Evolutionary conservation across 1,140 invertebrate species (phyloP).

Genomic region (Cydia amplana): DNA sequence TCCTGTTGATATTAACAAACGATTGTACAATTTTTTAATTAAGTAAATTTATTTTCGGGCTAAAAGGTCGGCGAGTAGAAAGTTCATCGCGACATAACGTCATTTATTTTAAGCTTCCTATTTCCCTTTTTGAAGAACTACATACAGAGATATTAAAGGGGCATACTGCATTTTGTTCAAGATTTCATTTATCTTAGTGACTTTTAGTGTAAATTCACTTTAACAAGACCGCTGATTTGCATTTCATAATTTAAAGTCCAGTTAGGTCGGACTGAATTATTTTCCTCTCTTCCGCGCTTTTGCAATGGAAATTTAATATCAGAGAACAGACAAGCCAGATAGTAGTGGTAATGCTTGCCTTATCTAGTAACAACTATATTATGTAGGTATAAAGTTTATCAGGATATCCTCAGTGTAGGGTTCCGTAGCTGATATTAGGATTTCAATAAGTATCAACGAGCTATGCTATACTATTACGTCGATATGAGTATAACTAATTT

Average conservation of each 20-base stretch:
- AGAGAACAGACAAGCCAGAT: conserved; percentile 4
- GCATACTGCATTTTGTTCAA: not conserved
- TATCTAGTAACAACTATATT: not conserved
- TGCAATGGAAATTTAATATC: not conserved
- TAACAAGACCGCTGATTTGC: not conserved
- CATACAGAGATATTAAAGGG: too few relatives aligned
- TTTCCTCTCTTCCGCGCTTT: not conserved
- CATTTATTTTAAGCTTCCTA: too few relatives aligned
- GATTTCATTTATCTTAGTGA: not conserved
- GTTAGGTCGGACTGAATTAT: not conserved
- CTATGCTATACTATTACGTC: too few relatives aligned
- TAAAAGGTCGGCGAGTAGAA: too few relatives aligned
- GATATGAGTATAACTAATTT: too few relatives aligned
- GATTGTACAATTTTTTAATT: not conserved
- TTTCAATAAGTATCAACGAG: not conserved
- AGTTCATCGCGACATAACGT: too few relatives aligned
- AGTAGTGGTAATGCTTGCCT: not conserved
- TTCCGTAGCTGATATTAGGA: not conserved
- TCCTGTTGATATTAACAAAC: not conserved
- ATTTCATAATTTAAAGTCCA: not conserved
- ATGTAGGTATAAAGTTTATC: not conserved
- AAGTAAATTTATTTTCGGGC: not conserved
- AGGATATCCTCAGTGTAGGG: not conserved
- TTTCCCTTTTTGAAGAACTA: too few relatives aligned
- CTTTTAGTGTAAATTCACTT: not conserved